Base-by-base conservation (phyloP, 2,888 invertebrate species). In the Hofmannophila pseudospretella region DNA sequence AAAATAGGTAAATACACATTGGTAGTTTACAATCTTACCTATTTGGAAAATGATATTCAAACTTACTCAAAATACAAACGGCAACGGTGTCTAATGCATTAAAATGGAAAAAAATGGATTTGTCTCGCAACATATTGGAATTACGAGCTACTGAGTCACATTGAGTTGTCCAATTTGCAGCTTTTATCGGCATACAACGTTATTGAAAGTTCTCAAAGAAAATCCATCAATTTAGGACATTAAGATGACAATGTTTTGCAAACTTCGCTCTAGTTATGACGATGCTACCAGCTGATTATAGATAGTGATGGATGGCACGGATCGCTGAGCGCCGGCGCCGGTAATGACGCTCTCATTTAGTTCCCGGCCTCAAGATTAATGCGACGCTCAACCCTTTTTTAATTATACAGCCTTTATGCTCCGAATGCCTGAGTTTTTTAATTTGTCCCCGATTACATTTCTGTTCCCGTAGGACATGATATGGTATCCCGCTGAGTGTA, bases 341-440 rank as follows among this genome's bases (percentile, higher is more conserved):
- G 44, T 54, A 72, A 74, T 66, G 68, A 65, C 49, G 58, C 54
- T 51, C 61, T 53, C 62, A 63, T 68, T 72, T 67, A 58, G 51
- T 56, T 63, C 57, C 49, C 41, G 38, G 53, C 52, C 54, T 56
- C 51, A 66, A 70, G 70, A 73, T 75, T 72, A 71, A 76, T 61
- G 63, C 57, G 58, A 58, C 49, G 47, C 56, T 59, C 58, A 60
- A 61, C 68, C 67, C 68, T 60, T 74, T n/a, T 73, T 75, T 72
- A 72, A 78, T 73, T 72, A 75, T 70, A 56, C 65, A 65, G 56
- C 59, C 58, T 65, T 64, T 65, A 53, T 54, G 49, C 47, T 40
- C 19, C 14, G 30, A 43, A 34, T 51, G 49, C 48, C 42, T 40
- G 46, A 49, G 40, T n/a, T 65, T 64, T 63, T 61, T 58, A 57